Base-by-base conservation (phyloP, 2,113 vertebrate species). In the Amblyornis subalaris region DNA sequence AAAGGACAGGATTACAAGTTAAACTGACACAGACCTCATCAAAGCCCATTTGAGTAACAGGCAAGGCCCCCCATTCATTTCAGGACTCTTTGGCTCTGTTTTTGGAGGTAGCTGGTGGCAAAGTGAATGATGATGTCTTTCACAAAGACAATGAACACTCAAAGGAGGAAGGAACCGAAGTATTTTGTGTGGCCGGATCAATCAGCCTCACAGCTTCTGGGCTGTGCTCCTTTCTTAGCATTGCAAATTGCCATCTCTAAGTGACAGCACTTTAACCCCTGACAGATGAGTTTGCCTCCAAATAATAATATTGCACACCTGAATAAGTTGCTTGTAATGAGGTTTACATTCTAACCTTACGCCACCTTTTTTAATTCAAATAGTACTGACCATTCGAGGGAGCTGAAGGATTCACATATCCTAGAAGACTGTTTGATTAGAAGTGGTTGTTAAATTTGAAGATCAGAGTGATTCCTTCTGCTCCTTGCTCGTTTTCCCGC, bases 401-500 rank as follows among this genome's bases (percentile, higher is more conserved):
- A 86, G 50, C 78, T 93, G 94, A 93, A 94, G 96, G 93, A 96
- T 88, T 94, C 96, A 66, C 17, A 15, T 57, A 66, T 81, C 57
- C 73, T 86, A 88, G 85, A 89, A 96, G 71, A 96, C 25, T 80
- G 90, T 95, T 97, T 98, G 98, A 98, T 98, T 98, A 98, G 95
- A 97, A 97, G 86, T 93, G 94, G 96, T 95, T 96, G 95, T 97
- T 98, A 97, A 96, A 94, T 96, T 82, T 92, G 89, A 96, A 98
- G 97, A 98, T 98, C 97, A 97, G 97, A 98, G 96, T 90, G 97
- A 95, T 93, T 97, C 95, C 82, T 94, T 89, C 94, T 95, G 93
- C 76, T 93, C 58, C 62, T 95, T 66, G 69, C 73, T 86, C 92
- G 67, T 95, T 96, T 94, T 85, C 76, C 75, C 90, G 94, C 79